Percentiles rank a stretch among this genome's conserved stretches.
These are phyloP conservation scores for Penaeus indicus DNA, from an alignment of 1,140 invertebrate species.

Conservation along the genomic window DNA sequence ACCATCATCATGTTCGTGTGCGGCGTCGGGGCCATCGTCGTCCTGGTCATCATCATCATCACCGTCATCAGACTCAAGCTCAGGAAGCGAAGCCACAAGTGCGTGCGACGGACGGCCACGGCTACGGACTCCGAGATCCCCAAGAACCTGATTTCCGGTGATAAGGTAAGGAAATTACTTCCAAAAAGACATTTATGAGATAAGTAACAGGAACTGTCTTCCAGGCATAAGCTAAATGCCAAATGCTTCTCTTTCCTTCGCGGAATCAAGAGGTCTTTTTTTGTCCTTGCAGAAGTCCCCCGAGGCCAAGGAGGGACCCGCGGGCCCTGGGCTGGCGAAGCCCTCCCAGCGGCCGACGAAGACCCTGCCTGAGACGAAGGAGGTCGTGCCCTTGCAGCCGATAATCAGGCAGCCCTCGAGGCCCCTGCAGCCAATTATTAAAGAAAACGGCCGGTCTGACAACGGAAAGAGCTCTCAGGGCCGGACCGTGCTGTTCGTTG, in stretches of 20 bases:
- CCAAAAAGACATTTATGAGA: too few relatives aligned
- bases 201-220: too few relatives aligned
- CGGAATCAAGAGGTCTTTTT: background rate
- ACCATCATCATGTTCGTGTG: constrained; percentile 54
- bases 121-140: constrained; percentile 41
- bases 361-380: background rate
- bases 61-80: constrained; percentile 27
- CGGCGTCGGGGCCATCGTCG: constrained; percentile 47
- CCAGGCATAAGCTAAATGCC: too few relatives aligned
- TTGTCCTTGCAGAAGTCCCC: background rate
- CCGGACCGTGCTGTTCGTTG: constrained; percentile 54
- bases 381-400: constrained; percentile 29
- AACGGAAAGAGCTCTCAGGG: constrained; percentile 51
- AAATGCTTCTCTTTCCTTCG: background rate
- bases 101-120: constrained; percentile 30
- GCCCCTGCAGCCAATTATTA: constrained; percentile 54
- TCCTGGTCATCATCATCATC: constrained; percentile 46
- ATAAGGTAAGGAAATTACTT: background rate
- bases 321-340: background rate
- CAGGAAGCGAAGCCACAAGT: constrained; percentile 41
- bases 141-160: background rate
- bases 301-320: constrained; percentile 15
- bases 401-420: constrained; percentile 39
- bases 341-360: background rate
- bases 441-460: constrained; percentile 45